Conservation (phyloP, 2,888 invertebrate genomes). For the Prosapia bicincta region DNA sequence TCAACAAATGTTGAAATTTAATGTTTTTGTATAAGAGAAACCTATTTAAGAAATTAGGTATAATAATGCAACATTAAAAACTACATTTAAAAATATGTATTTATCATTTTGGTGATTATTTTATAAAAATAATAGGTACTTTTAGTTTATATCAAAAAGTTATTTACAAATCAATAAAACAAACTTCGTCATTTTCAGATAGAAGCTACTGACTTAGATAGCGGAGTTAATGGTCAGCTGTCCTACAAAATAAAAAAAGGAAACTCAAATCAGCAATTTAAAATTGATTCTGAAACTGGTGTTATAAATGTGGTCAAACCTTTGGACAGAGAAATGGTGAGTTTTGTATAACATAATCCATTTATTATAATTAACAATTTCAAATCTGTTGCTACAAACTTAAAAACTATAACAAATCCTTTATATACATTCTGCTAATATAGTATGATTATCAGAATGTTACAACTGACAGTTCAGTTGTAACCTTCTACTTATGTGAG, state of each 20-base stretch:
- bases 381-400: too few species aligned
- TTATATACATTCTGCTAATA: too few species aligned
- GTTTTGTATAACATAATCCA: too few species aligned
- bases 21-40: too few species aligned
- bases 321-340: slow-evolving; percentile 18
- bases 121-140: not conserved
- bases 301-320: slow-evolving; percentile 1
- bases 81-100: not conserved
- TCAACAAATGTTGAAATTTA: too few species aligned
- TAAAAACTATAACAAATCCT: too few species aligned
- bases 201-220: slow-evolving; percentile 9
- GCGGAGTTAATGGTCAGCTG: slow-evolving; percentile 8
- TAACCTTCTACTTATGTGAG: too few species aligned
- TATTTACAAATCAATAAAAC: not conserved
- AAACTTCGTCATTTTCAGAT: slow-evolving; percentile 12
- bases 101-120: not conserved
- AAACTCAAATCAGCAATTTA: not conserved
- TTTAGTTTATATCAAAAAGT: not conserved
- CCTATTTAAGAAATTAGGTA: not conserved
- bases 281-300: slow-evolving; percentile 12
- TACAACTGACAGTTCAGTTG: too few species aligned
- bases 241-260: not conserved
- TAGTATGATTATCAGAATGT: too few species aligned
- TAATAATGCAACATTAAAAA: not conserved
- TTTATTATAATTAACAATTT: too few species aligned